Evolutionary conservation across 2,888 invertebrate species (phyloP).

Genomic region (Zele albiditarsus): DNA sequence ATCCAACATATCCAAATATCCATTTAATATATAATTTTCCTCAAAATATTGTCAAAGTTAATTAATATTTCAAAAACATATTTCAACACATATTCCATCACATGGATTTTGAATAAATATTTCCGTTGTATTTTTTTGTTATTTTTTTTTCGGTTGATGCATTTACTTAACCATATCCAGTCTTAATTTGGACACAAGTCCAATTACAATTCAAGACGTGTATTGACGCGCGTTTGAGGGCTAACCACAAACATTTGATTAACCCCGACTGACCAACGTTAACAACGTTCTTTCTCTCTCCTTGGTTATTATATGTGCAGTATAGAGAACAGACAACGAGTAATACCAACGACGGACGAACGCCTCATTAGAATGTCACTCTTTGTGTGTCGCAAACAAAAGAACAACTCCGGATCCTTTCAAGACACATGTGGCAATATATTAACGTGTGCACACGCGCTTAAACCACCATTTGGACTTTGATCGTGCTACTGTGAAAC

Average conservation of each 20-base stretch:
- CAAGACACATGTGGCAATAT: conserved; percentile 23
- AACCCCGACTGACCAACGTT: conserved; percentile 44
- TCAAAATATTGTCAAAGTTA: not conserved
- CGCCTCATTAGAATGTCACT: conserved; percentile 54
- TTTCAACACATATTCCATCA: not conserved
- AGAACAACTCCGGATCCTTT: conserved; percentile 49
- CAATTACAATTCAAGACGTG: conserved; percentile 28
- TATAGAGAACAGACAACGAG: not conserved
- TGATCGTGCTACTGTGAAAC: conserved; percentile 25
- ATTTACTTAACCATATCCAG: not conserved
- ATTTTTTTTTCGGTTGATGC: not conserved
- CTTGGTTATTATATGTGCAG: not conserved
- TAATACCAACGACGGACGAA: conserved; percentile 18
- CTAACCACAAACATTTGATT: conserved; percentile 58
- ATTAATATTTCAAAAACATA: conserved; percentile 1
- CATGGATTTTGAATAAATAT: conserved; percentile 32
- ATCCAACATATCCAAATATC: not conserved
- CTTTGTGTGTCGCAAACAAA: conserved; percentile 55
- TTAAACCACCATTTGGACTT: conserved; percentile 26
- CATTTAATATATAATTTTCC: too few relatives aligned
- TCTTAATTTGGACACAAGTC: conserved; percentile 2
- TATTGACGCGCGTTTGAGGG: conserved; percentile 10
- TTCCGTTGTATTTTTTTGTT: conserved; percentile 51
- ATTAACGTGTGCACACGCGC: conserved; percentile 4
- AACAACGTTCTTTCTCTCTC: not conserved